phyloP scores from a whole-genome alignment of 1,140 invertebrate genomes.

The Caenorhabditis remanei region DNA sequence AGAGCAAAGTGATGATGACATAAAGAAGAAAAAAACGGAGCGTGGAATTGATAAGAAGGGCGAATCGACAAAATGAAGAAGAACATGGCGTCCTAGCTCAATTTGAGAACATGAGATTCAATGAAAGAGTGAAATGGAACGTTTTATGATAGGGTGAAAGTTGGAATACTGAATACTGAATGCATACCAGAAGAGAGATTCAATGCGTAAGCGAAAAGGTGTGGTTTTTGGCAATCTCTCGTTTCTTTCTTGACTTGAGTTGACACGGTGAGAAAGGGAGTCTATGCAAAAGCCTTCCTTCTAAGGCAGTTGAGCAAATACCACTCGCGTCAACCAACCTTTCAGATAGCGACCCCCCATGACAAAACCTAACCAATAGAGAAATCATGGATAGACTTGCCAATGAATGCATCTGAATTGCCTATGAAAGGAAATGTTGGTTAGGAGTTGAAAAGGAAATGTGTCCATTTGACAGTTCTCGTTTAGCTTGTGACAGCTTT shows the following conservation, averaged over 20 bases:
- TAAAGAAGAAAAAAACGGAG: slow-evolving; percentile 43
- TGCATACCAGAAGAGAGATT: neutral
- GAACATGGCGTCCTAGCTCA: slow-evolving; percentile 7
- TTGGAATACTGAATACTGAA: slow-evolving; percentile 6
- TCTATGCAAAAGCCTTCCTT: slow-evolving; percentile 44
- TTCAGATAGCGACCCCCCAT: slow-evolving; percentile 14
- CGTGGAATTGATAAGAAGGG: slow-evolving; percentile 38
- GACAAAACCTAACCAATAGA: neutral
- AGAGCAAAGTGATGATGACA: slow-evolving; percentile 14
- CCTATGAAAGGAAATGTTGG: neutral
- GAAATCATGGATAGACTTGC: slow-evolving; percentile 16
- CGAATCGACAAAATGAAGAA: neutral
- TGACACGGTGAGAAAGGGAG: neutral
- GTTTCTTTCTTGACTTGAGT: slow-evolving; percentile 43
- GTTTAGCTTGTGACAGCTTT: slow-evolving; percentile 50
- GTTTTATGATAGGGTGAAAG: neutral
- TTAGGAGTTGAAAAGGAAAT: neutral
- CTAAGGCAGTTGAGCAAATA: slow-evolving; percentile 55
- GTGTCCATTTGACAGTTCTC: slow-evolving; percentile 51
- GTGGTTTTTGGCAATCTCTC: slow-evolving; percentile 42
- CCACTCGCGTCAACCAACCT: slow-evolving; percentile 21
- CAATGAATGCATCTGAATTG: neutral
- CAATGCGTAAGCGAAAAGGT: slow-evolving; percentile 29
- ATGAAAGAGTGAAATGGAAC: neutral
- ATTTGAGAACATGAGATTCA: neutral